Evolutionary conservation across 2,113 vertebrate species (phyloP).

Genomic region (Trinectes maculatus): DNA sequence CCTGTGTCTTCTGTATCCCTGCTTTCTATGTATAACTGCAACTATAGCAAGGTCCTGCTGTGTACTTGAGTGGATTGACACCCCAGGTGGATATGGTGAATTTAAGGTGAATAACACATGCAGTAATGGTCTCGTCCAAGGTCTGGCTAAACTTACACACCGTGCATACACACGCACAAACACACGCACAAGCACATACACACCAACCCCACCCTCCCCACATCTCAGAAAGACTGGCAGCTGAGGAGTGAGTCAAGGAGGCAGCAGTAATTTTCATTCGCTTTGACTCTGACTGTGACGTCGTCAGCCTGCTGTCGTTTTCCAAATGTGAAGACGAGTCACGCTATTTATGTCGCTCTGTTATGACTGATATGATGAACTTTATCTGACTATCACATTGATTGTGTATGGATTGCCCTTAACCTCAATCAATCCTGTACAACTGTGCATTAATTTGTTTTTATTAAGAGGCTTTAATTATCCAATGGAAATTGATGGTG

Average conservation of each 20-base stretch:
- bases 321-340: neutral
- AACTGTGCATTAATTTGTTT: slow-evolving; percentile 39
- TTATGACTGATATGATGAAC: slow-evolving; percentile 9
- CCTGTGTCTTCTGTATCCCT: neutral
- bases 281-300: neutral
- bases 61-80: neutral
- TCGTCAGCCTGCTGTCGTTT: neutral
- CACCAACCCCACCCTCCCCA: neutral
- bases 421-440: slow-evolving; percentile 37
- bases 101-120: neutral
- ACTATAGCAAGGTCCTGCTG: neutral
- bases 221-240: neutral
- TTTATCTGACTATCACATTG: slow-evolving; percentile 32
- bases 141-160: slow-evolving; percentile 7
- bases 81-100: neutral
- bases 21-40: neutral
- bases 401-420: slow-evolving; percentile 33
- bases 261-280: slow-evolving; percentile 9
- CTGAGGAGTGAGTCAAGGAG: slow-evolving; percentile 22
- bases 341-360: neutral
- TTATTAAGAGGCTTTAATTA: slow-evolving; percentile 33
- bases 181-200: neutral
- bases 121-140: neutral
- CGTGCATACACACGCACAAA: too few relatives aligned
- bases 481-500: slow-evolving; percentile 23